Evolutionary conservation across 1,140 invertebrate species (phyloP).

Genomic region (Bombus superbus): DNA sequence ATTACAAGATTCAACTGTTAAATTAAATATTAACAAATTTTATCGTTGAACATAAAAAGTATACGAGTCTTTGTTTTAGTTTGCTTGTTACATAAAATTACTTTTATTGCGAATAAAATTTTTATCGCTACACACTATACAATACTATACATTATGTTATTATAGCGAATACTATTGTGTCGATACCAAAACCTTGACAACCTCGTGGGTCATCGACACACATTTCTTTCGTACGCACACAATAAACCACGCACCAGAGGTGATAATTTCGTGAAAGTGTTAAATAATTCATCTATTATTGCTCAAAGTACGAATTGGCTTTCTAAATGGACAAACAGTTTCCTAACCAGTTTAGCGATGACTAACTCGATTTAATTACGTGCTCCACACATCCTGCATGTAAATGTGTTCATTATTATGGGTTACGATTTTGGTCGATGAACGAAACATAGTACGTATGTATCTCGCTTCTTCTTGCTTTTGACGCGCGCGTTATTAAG

Average conservation of each 20-base stretch:
- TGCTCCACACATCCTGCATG: background rate
- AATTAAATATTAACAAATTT: too few relatives aligned
- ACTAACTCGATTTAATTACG: background rate
- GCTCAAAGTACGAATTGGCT: background rate
- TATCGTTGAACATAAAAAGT: too few relatives aligned
- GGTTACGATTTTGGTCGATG: background rate
- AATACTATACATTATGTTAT: too few relatives aligned
- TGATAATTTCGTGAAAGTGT: slow-evolving; percentile 27
- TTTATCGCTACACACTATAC: too few relatives aligned
- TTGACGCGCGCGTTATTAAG: background rate
- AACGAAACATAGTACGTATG: background rate
- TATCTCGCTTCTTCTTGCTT: background rate
- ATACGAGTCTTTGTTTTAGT: too few relatives aligned
- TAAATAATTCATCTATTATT: slow-evolving; percentile 33
- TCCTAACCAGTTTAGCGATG: slow-evolving; percentile 11
- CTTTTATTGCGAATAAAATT: too few relatives aligned
- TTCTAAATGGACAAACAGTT: slow-evolving; percentile 9
- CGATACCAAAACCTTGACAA: background rate
- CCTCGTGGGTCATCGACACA: background rate
- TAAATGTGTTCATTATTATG: background rate
- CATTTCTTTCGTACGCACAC: background rate
- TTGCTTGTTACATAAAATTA: too few relatives aligned
- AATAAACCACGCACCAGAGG: background rate
- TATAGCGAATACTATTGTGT: too few relatives aligned
- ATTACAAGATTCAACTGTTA: too few relatives aligned